A percentile compares a stretch with the other conserved stretches of the same genome.
Conservation (phyloP, 2,888 invertebrate species). For the Ophion costatus region DNA sequence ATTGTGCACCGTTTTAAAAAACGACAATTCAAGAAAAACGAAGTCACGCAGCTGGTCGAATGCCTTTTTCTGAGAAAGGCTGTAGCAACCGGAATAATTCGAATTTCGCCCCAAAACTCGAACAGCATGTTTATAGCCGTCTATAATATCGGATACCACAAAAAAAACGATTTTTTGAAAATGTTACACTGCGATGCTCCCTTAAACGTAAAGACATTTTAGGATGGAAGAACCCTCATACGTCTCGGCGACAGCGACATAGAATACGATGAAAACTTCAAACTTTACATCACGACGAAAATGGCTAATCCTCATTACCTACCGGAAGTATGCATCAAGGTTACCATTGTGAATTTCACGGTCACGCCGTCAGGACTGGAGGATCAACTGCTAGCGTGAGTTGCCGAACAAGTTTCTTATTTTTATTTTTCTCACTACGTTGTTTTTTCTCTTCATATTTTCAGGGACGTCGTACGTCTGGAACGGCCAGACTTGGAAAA, state of each 20-base stretch:
- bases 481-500: constrained; percentile 95
- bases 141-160: no score
- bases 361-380: constrained; percentile 95
- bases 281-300: constrained; percentile 95
- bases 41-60: no score
- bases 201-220: no score
- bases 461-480: constrained; percentile 93
- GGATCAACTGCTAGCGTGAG: constrained; percentile 95
- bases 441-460: neutral
- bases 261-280: constrained; percentile 94
- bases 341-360: constrained; percentile 96
- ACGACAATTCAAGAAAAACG: no score
- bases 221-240: constrained; percentile 92
- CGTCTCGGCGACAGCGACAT: constrained; percentile 94
- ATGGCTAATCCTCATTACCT: constrained; percentile 96
- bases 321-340: constrained; percentile 96
- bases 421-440: neutral
- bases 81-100: no score
- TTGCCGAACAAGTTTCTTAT: constrained; percentile 66
- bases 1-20: no score
- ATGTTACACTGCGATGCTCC: no score
- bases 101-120: no score
- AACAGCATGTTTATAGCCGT: no score
- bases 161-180: no score
- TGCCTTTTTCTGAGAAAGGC: no score